Base-by-base conservation (phyloP, 2,113 vertebrate species). In the Leptocoma aspasia region DNA sequence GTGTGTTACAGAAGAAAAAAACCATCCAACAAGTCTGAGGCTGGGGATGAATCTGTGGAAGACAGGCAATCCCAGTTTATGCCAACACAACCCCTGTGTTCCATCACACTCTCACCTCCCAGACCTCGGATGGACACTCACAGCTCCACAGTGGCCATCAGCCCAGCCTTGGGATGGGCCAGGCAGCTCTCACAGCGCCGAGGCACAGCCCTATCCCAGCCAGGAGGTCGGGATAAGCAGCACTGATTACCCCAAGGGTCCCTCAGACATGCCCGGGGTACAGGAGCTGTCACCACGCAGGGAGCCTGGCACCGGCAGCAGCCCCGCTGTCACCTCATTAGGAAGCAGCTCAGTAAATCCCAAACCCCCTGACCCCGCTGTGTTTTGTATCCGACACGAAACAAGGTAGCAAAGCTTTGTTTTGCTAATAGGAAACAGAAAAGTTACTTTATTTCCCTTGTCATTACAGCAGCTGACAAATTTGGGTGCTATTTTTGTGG, bases 401-500 rank as follows among this genome's bases (percentile, higher is more conserved):
- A 69, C 49, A 73, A 75, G 79, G 86, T 70, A 95, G 82, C 69
- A 44, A 21, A 50, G 78, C 64, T 77, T 42, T 77, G 59, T 28
- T 82, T 73, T 45, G 9, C 33, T 81, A 56, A 89, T 30, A 33
- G 33, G 21, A 86, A 80, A n/a, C 44, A 85, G 45, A 39, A 39
- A 84, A 87, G 49, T 76, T 89, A 76, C 56, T 8, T 68, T 63
- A 61, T 60, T 86, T 83, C 64, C 76, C 72, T 77, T 60, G 65
- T 92, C 90, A 88, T 76, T 72, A 82, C 92, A 84, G 72, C 52
- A 41, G 56, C 71, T 81, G 94, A 95, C 83, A 96, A 87, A 64
- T 78, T 42, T 14, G 10, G 71, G 50, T 0, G 83, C 68, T 96
- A 90, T 77, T 96, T 75, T 70, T 8, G 60, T 2, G 27, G 44